Conservation (phyloP, 2,797 vertebrate species). For the Siniperca undulata region DNA sequence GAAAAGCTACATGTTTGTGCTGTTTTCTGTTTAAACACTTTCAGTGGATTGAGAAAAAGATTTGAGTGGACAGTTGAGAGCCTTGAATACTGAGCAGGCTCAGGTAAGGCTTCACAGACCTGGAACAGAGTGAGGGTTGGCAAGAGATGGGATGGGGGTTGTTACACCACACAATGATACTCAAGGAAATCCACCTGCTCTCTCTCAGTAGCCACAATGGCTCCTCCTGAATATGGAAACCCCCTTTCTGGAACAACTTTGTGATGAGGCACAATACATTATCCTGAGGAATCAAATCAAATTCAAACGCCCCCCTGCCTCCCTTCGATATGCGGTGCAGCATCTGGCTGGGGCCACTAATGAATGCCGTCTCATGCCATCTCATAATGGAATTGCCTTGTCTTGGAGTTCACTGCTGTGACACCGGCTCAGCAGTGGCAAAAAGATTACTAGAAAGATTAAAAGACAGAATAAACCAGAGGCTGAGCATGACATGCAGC, state of each 20-base stretch:
- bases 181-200: constrained; percentile 62
- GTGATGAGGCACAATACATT: constrained; percentile 61
- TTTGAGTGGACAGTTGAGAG: constrained; percentile 44
- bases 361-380: constrained; percentile 76
- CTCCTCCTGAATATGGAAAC: constrained; percentile 47
- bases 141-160: constrained; percentile 1
- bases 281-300: constrained; percentile 68
- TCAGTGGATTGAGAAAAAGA: constrained; percentile 35
- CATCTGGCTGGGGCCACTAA: constrained; percentile 71
- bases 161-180: constrained; percentile 48
- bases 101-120: constrained; percentile 31
- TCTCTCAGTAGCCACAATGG: constrained; percentile 33
- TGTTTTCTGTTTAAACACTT: constrained; percentile 36
- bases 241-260: constrained; percentile 44
- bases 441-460: constrained; percentile 78
- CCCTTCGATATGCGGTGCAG: constrained; percentile 38
- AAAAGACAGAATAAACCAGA: constrained; percentile 71
- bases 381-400: constrained; percentile 79
- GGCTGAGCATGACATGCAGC: constrained; percentile 62
- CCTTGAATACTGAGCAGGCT: constrained; percentile 41
- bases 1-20: constrained; percentile 15
- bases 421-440: constrained; percentile 69
- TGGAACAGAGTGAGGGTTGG: constrained; percentile 30
- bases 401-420: constrained; percentile 71
- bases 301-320: constrained; percentile 30